Conservation (phyloP, 2,888 invertebrate genomes). For the Perithous albicinctus region DNA sequence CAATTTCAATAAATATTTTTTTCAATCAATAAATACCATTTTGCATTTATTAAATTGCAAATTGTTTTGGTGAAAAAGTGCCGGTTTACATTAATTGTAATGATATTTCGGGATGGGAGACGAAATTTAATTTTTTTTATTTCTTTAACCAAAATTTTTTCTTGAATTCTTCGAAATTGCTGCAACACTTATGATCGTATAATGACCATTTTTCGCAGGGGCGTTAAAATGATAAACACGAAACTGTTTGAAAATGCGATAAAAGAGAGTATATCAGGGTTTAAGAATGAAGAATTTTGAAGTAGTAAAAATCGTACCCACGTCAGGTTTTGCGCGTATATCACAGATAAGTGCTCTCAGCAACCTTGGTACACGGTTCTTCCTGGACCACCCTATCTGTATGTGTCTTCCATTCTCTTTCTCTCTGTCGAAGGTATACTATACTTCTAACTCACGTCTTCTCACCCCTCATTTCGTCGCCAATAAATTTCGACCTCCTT, state of each 20-base stretch:
- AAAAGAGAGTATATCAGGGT: neutral
- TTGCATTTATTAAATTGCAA: no score
- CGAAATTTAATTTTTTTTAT: no score
- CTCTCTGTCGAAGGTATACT: constrained; percentile 48
- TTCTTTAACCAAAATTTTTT: no score
- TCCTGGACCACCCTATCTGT: constrained; percentile 21
- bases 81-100: no score
- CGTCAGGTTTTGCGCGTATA: constrained; percentile 49
- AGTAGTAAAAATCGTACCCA: constrained; percentile 52
- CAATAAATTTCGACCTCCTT: constrained; percentile 63
- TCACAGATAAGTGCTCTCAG: constrained; percentile 57
- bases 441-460: constrained; percentile 32
- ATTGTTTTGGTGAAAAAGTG: no score
- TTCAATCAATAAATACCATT: no score
- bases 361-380: constrained; percentile 28
- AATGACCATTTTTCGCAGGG: no score
- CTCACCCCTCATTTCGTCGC: constrained; percentile 40
- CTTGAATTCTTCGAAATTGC: no score
- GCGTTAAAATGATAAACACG: neutral
- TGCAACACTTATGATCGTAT: no score
- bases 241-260: neutral
- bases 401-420: constrained; percentile 36
- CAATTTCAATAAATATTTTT: no score
- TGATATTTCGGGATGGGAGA: no score
- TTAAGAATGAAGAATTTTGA: constrained; percentile 12